Percentiles rank a stretch among this genome's conserved stretches.
Conservation (phyloP, 1,140 invertebrate species). For the Neoseiulus cucumeris region DNA sequence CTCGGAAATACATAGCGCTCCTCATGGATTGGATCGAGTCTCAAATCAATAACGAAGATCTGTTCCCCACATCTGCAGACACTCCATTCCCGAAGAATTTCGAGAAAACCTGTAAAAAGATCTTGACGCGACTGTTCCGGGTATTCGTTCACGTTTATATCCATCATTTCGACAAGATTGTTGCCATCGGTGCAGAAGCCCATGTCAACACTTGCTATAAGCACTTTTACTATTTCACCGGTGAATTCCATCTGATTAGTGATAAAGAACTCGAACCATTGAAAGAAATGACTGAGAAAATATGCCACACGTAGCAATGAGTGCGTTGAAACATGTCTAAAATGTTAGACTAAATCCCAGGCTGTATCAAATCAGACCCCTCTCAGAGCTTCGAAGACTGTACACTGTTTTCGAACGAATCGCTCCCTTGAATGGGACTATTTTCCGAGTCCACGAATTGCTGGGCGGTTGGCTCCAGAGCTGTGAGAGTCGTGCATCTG, state of each 20-base stretch:
- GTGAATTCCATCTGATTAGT: slow-evolving; percentile 64
- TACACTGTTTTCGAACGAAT: too few relatives aligned
- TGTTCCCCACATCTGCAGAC: slow-evolving; percentile 56
- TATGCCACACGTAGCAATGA: not conserved
- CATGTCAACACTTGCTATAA: slow-evolving; percentile 93
- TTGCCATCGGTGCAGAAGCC: slow-evolving; percentile 70
- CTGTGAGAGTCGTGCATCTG: too few relatives aligned
- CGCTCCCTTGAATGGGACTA: too few relatives aligned
- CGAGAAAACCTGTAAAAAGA: slow-evolving; percentile 55
- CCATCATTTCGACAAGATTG: slow-evolving; percentile 78
- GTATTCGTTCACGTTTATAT: slow-evolving; percentile 95
- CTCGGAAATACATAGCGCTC: slow-evolving; percentile 61
- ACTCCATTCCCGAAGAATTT: slow-evolving; percentile 76
- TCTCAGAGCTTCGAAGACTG: too few relatives aligned
- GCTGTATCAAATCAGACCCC: too few relatives aligned
- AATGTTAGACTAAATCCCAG: too few relatives aligned
- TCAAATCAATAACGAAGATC: slow-evolving; percentile 73
- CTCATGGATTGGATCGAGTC: slow-evolving; percentile 87
- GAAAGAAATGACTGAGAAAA: not conserved
- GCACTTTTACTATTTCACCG: slow-evolving; percentile 87
- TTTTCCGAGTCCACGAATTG: too few relatives aligned
- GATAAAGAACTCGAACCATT: slow-evolving; percentile 71
- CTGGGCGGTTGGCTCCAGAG: too few relatives aligned
- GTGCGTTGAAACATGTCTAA: too few relatives aligned
- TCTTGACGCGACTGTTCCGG: slow-evolving; percentile 68